Evolutionary conservation across 92 coral and sea anemone species (phyloP), one percentile per base, ranked within the genome.

Genomic region (Umimayanthus kanabou): DNA sequence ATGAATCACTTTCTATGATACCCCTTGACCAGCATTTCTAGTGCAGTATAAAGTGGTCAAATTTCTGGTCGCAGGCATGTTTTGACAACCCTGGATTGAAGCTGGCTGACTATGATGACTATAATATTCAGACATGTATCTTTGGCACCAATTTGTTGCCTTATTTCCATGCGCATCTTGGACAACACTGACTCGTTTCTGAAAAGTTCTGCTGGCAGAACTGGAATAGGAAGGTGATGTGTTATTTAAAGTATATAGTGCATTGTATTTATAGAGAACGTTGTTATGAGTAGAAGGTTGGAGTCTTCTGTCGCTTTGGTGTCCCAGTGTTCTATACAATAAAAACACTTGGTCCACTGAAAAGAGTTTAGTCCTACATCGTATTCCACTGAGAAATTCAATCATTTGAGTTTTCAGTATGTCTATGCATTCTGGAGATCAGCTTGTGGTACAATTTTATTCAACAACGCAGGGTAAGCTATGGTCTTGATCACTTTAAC

Each of bases 151-250:
- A 5, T 61, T 20, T 3, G 8, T 0, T 22, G 69, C 22, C 22
- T 25, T 61, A 20, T 53, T 53, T 53, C 2, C 69, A 4, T 0
- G 26, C 25, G 69, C 20, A 2, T 13, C 26, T 61, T 61, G 25
- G 23, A 61, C 26, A 2, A 25, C 69, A 61, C 37, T 33, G 37
- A 33, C 69, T 61, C 15, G 69, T 42, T 77, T 42, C 80, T 45
- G 30, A 42, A 9, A 11, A 47, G 82, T 79, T 79, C 82, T 79
- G 82, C 82, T 49, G 82, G 82, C 82, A 79, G 82, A 79, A 79
- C 70, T 50, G 69, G n/a, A 49, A 79, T 4, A 26, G n/a, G 39
- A 29, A 79, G 30, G 9, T 37, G 6, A 4, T 2, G 57, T 25
- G 43, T 53, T 43, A 39, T 40, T 42, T 76, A 74, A 74, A 74